Evolutionary conservation across 2,113 vertebrate genomes (phyloP).

Genomic region (Gracilinanus agilis): DNA sequence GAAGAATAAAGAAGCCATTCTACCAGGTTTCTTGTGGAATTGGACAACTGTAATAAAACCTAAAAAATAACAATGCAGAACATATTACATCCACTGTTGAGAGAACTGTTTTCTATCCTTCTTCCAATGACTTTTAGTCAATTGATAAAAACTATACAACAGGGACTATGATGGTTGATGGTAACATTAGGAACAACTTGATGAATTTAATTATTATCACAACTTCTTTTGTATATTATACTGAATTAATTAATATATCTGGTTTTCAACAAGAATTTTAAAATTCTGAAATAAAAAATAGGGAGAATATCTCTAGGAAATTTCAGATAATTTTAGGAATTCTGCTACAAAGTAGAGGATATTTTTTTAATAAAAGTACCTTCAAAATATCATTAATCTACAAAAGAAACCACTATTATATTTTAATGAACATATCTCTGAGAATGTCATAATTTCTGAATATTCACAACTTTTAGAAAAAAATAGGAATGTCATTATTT

Average conservation of each 20-base stretch:
- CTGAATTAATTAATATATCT: neutral
- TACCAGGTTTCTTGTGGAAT: neutral
- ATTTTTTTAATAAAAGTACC: neutral
- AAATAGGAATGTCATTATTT: neutral
- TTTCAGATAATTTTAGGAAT: neutral
- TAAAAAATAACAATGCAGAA: neutral
- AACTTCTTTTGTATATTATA: neutral
- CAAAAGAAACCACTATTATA: neutral
- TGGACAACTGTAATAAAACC: neutral
- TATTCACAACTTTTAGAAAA: neutral
- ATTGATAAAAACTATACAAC: neutral
- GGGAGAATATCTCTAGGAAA: neutral
- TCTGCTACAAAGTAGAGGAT: neutral
- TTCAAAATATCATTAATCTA: neutral
- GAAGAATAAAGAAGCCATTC: neutral
- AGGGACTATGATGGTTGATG: neutral
- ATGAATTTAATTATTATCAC: neutral
- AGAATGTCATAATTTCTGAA: neutral
- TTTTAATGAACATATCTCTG: neutral
- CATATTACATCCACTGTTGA: neutral
- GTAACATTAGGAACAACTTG: neutral
- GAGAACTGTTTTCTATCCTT: neutral
- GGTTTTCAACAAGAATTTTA: neutral
- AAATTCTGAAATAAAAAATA: neutral
- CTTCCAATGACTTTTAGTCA: slow-evolving; percentile 29